These are phyloP conservation scores for Tridacna crocea DNA, from an alignment of 2,888 invertebrate genomes.

Conservation along the genomic window DNA sequence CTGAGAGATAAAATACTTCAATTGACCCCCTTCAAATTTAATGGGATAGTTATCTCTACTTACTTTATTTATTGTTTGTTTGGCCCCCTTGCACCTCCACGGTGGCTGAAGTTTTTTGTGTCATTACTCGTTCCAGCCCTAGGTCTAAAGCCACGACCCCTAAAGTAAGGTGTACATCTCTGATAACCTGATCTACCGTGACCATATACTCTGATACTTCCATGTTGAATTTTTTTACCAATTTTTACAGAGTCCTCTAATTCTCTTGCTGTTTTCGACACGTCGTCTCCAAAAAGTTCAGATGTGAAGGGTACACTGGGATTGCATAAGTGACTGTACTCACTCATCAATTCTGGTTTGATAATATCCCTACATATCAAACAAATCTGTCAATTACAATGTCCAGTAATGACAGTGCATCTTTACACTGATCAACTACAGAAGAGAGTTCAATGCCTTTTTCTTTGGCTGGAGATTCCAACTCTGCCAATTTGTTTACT, in stretches of 20 bases:
- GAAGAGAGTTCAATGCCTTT: background rate
- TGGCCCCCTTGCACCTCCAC: slow-evolving; percentile 10
- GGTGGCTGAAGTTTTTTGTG: background rate
- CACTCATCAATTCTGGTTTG: slow-evolving; percentile 2
- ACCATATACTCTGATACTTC: background rate
- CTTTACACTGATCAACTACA: background rate
- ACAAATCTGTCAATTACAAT: slow-evolving; percentile 10
- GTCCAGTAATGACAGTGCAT: slow-evolving; percentile 15
- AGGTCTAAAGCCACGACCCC: slow-evolving; percentile 4
- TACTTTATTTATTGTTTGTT: no score
- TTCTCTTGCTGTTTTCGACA: slow-evolving; percentile 14
- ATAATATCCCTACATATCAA: background rate
- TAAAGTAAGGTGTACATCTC: background rate
- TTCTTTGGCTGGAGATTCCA: background rate
- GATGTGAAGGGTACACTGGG: background rate
- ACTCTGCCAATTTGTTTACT: background rate
- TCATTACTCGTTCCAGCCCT: background rate
- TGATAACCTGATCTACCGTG: no score
- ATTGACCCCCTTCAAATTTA: no score
- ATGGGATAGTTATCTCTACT: no score
- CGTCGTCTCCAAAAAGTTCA: slow-evolving; percentile 15
- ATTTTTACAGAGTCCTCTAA: slow-evolving; percentile 21
- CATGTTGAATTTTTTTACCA: slow-evolving; percentile 18
- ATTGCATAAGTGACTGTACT: background rate
- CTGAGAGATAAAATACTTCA: background rate